phyloP scores from a whole-genome alignment of 2,797 vertebrate genomes.

The Oreochromis mossambicus region DNA sequence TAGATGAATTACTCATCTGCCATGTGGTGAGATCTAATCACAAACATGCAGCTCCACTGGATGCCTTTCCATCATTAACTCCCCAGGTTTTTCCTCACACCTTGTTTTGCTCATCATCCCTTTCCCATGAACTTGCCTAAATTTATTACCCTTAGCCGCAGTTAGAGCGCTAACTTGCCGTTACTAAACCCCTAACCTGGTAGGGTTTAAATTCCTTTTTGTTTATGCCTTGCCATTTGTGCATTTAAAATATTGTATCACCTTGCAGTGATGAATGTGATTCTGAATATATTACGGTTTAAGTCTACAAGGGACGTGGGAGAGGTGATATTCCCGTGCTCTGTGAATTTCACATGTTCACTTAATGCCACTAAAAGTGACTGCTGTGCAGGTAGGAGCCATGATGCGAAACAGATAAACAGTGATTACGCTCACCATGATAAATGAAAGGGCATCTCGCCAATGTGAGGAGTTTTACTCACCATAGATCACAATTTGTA shows the following conservation, averaged over 20 bases:
- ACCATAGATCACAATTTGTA: slow-evolving; percentile 74
- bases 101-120: slow-evolving; percentile 54
- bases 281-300: slow-evolving; percentile 27
- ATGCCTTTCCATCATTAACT: slow-evolving; percentile 57
- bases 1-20: slow-evolving; percentile 73
- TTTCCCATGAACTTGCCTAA: slow-evolving; percentile 21
- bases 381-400: slow-evolving; percentile 60
- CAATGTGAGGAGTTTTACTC: slow-evolving; percentile 64
- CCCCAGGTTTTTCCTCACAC: slow-evolving; percentile 34
- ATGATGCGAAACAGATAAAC: slow-evolving; percentile 72
- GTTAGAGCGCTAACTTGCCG: slow-evolving; percentile 6
- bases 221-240: slow-evolving; percentile 3
- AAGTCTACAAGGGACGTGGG: not conserved
- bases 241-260: slow-evolving; percentile 17
- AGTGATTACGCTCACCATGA: slow-evolving; percentile 67
- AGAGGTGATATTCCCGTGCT: slow-evolving; percentile 11
- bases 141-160: slow-evolving; percentile 30
- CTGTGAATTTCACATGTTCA: slow-evolving; percentile 48
- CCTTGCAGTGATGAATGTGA: slow-evolving; percentile 28
- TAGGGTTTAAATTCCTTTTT: slow-evolving; percentile 5
- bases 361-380: slow-evolving; percentile 56
- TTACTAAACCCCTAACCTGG: slow-evolving; percentile 24
- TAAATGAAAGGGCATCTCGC: slow-evolving; percentile 67
- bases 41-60: slow-evolving; percentile 51
- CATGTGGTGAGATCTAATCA: slow-evolving; percentile 73